phyloP scores from a whole-genome alignment of 2,888 invertebrate genomes.

The Anodontia alba region DNA sequence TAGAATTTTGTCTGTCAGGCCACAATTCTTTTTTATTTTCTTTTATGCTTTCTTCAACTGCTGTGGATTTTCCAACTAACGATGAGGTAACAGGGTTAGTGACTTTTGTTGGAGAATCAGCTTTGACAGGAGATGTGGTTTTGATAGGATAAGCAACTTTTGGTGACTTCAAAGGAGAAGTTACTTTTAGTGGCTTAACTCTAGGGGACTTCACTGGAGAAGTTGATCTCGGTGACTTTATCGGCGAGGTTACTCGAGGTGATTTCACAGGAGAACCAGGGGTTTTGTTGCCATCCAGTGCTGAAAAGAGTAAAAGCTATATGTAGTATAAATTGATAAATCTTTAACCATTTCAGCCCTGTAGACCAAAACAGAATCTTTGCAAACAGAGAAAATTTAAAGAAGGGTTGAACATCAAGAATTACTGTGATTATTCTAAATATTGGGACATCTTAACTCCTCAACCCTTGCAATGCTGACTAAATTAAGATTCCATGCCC shows the following conservation, averaged over 20 bases:
- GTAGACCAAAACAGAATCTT: no score
- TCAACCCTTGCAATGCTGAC: no score
- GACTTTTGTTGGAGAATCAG: background rate
- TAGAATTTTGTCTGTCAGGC: background rate
- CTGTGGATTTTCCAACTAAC: background rate
- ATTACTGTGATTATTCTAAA: no score
- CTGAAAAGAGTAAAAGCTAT: no score
- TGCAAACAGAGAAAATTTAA: no score
- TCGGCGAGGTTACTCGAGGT: constrained; percentile 30
- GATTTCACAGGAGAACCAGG: constrained; percentile 36
- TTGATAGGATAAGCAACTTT: background rate
- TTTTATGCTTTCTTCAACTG: background rate
- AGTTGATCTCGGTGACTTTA: constrained; percentile 28
- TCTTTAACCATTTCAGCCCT: no score
- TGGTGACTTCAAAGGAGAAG: background rate
- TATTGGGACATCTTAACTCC: no score
- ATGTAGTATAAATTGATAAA: no score
- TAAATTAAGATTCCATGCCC: no score
- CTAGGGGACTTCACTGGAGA: constrained; percentile 36
- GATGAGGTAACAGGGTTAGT: background rate
- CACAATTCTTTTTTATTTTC: background rate
- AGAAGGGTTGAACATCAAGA: no score
- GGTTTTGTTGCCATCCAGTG: background rate
- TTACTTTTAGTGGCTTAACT: background rate
- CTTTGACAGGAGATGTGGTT: background rate